Evolutionary conservation across 2,113 vertebrate species (phyloP).

Genomic region (Hippocampus barbouri): DNA sequence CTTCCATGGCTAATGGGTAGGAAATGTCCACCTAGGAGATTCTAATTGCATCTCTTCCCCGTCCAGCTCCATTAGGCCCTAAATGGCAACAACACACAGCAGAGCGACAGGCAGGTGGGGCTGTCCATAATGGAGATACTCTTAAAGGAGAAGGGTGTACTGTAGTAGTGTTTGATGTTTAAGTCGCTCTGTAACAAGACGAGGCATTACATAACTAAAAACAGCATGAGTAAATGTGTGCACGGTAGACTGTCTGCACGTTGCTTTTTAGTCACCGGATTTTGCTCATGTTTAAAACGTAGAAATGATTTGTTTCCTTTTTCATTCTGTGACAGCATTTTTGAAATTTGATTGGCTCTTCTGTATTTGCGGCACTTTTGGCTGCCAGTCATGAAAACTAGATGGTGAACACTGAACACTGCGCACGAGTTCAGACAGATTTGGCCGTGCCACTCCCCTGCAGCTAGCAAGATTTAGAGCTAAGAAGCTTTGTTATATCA

Average conservation of each 20-base stretch:
- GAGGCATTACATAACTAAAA: not conserved
- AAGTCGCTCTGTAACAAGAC: not conserved
- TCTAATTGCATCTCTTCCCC: constrained; percentile 67
- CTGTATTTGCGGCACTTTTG: no score
- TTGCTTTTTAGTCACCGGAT: no score
- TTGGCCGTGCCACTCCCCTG: no score
- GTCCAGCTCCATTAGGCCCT: constrained; percentile 61
- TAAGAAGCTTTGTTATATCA: no score
- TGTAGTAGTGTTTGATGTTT: not conserved
- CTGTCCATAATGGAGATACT: not conserved
- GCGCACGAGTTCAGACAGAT: no score
- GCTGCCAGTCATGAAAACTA: no score
- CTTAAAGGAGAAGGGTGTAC: not conserved
- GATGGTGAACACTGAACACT: no score
- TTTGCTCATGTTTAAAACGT: no score
- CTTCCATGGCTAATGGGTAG: constrained; percentile 58
- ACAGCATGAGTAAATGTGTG: not conserved
- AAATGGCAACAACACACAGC: constrained; percentile 53
- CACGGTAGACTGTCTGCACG: not conserved
- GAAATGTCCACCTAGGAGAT: constrained; percentile 57
- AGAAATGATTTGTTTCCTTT: no score
- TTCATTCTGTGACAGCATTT: no score
- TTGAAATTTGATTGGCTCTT: no score
- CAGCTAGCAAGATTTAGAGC: no score
- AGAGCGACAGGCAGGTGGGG: constrained; percentile 31